Conservation (phyloP, 1,140 invertebrate species). For the Samia ricini region DNA sequence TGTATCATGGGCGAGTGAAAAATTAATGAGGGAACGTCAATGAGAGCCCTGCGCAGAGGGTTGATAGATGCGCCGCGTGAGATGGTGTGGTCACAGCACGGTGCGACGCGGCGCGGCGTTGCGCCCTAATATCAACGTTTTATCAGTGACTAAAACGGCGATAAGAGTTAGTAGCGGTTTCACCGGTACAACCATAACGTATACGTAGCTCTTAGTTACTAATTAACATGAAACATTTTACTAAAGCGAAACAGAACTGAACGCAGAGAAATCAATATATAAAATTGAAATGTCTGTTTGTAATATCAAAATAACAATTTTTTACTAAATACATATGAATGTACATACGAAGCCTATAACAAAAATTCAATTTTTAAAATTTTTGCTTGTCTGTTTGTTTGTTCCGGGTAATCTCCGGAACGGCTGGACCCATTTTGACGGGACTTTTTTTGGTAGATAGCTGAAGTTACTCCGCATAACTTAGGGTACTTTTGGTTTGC, state of each 20-base stretch:
- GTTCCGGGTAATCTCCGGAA: too few relatives aligned
- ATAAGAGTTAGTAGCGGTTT: conserved; percentile 28
- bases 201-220: background rate
- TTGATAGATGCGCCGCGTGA: conserved; percentile 52
- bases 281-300: too few relatives aligned
- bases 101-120: conserved; percentile 14
- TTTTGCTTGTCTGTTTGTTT: too few relatives aligned
- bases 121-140: conserved; percentile 68
- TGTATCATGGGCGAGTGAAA: background rate
- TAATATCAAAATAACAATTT: too few relatives aligned
- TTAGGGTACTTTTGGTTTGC: too few relatives aligned
- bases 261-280: too few relatives aligned
- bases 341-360: too few relatives aligned
- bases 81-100: conserved; percentile 34
- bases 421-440: too few relatives aligned
- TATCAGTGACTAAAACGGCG: conserved; percentile 53
- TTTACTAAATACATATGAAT: too few relatives aligned
- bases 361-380: too few relatives aligned
- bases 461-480: too few relatives aligned
- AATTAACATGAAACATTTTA: background rate
- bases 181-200: conserved; percentile 19
- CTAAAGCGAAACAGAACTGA: background rate
- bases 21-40: conserved; percentile 3
- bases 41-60: background rate
- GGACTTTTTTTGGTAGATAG: too few relatives aligned